Conservation (phyloP, 2,888 invertebrate species). For the Calameuta pallipes region DNA sequence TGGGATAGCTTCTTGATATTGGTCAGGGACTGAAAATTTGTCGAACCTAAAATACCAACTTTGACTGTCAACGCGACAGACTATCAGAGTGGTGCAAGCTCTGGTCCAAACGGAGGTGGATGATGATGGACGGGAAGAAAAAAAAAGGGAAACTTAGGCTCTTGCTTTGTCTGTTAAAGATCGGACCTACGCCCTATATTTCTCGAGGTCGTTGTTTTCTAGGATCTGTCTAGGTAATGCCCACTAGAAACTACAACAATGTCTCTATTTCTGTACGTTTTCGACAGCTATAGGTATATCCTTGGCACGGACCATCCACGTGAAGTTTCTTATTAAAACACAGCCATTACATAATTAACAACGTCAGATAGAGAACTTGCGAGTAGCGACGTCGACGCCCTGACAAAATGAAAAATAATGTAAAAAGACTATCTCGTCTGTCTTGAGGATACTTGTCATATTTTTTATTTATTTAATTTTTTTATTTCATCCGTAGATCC, state of each 20-base stretch:
- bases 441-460: neutral
- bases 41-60: neutral
- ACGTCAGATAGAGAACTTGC: neutral
- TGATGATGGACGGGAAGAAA: neutral
- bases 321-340: slow-evolving; percentile 44
- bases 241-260: slow-evolving; percentile 33
- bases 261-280: slow-evolving; percentile 46
- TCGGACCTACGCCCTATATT: neutral
- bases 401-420: neutral
- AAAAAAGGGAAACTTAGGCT: neutral
- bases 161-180: neutral
- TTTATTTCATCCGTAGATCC: neutral
- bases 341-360: slow-evolving; percentile 36
- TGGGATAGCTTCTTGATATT: neutral
- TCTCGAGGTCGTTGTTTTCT: slow-evolving; percentile 15
- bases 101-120: neutral
- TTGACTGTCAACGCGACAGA: neutral
- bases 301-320: slow-evolving; percentile 40
- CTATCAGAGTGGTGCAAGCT: neutral
- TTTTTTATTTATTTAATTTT: neutral
- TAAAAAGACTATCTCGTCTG: neutral
- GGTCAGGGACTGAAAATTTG: neutral
- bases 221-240: neutral
- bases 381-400: neutral
- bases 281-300: slow-evolving; percentile 34